These are phyloP conservation scores for Noctua janthina DNA, from an alignment of 2,888 invertebrate species.

Conservation along the genomic window DNA sequence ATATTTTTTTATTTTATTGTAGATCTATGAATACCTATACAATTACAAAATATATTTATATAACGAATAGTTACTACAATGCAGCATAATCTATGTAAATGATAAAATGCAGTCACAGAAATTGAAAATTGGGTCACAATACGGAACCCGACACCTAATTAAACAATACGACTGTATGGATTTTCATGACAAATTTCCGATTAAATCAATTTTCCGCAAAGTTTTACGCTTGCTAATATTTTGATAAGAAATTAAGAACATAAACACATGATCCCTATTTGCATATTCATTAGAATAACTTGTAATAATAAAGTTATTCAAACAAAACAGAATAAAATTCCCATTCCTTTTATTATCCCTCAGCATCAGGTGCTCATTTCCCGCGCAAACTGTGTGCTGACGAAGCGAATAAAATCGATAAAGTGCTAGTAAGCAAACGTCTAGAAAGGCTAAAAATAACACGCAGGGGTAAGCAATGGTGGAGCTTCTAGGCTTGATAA, in stretches of 20 bases:
- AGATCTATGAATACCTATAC: neutral
- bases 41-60: neutral
- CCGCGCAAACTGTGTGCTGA: constrained; percentile 5
- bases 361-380: constrained; percentile 31
- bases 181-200: constrained; percentile 21
- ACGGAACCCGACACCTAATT: constrained; percentile 4
- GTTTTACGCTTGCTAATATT: constrained; percentile 6
- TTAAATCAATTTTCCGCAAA: constrained; percentile 32
- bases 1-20: neutral
- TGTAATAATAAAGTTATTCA: neutral
- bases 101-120: constrained; percentile 24
- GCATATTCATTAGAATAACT: neutral
- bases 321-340: neutral
- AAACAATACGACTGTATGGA: constrained; percentile 17
- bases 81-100: neutral
- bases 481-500: neutral
- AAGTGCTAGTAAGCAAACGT: constrained; percentile 9
- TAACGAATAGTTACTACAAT: neutral
- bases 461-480: neutral
- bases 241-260: neutral
- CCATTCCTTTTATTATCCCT: neutral
- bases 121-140: constrained; percentile 46
- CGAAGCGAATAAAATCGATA: constrained; percentile 41
- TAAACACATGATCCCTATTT: neutral
- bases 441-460: constrained; percentile 45